Evolutionary conservation across 2,797 vertebrate species (phyloP).

Genomic region (Falco novaeseelandiae): DNA sequence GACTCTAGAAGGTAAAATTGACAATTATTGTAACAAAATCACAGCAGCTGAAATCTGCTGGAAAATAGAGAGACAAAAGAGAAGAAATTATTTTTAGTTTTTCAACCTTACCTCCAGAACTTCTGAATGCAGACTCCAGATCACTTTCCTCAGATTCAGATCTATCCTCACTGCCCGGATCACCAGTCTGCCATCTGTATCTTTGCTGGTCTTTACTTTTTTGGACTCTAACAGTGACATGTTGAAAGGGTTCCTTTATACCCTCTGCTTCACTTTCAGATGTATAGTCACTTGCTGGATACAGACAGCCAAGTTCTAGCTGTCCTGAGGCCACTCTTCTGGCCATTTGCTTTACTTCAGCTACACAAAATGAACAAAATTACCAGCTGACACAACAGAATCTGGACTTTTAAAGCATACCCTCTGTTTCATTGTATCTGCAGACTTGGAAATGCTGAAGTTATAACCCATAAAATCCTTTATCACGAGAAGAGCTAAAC

Average conservation of each 20-base stretch:
- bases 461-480: not conserved
- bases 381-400: not conserved
- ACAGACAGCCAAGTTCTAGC: slow-evolving; percentile 7
- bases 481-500: not conserved
- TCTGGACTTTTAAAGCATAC: not conserved
- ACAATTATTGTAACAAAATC: not conserved
- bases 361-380: slow-evolving; percentile 41
- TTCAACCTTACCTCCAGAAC: slow-evolving; percentile 40
- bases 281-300: not conserved
- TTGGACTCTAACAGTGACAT: not conserved
- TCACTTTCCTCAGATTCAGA: not conserved
- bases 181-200: not conserved
- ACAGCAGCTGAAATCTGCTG: not conserved
- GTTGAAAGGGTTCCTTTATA: not conserved
- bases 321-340: slow-evolving; percentile 65
- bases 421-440: accelerated
- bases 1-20: not conserved
- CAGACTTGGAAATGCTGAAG: not conserved
- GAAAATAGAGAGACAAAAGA: not conserved
- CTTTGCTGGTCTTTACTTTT: not conserved
- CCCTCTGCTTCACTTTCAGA: slow-evolving; percentile 60
- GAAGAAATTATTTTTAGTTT: not conserved
- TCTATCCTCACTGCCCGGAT: not conserved
- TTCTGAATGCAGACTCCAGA: not conserved
- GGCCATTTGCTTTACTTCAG: slow-evolving; percentile 76